These are phyloP conservation scores for Scaptomyza polygonia DNA, from an alignment of 2,888 invertebrate species.

Conservation along the genomic window DNA sequence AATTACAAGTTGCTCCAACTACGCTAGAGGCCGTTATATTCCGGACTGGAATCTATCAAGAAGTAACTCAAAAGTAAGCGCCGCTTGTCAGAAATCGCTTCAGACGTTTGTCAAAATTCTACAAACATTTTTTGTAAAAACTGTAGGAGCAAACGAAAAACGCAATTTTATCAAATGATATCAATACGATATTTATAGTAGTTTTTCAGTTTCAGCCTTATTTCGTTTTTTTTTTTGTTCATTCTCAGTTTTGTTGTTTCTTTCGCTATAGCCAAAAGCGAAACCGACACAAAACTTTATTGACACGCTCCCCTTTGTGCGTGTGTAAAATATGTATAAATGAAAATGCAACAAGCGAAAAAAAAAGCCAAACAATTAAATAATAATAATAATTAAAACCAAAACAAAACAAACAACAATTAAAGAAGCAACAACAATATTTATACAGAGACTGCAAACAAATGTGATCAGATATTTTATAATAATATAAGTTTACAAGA, in stretches of 20 bases:
- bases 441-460: constrained; percentile 85
- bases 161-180: constrained; percentile 76
- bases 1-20: constrained; percentile 31
- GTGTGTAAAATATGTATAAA: constrained; percentile 73
- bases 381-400: constrained; percentile 37
- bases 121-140: constrained; percentile 71
- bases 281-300: constrained; percentile 42
- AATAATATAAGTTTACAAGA: constrained; percentile 82
- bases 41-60: background rate
- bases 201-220: constrained; percentile 38
- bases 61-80: background rate
- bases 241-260: constrained; percentile 50
- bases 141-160: constrained; percentile 83
- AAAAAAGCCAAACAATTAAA: constrained; percentile 30
- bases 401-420: constrained; percentile 56
- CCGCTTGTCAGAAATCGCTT: constrained; percentile 57
- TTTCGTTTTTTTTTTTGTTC: constrained; percentile 14
- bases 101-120: constrained; percentile 74
- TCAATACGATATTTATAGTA: constrained; percentile 19
- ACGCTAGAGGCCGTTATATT: background rate
- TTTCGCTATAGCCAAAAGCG: constrained; percentile 55
- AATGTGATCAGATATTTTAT: constrained; percentile 85
- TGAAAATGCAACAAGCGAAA: constrained; percentile 29
- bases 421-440: constrained; percentile 73
- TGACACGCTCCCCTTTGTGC: constrained; percentile 31